A percentile compares a stretch with the other conserved stretches of the same genome.
These are phyloP conservation scores for Endomychus coccineus DNA, from an alignment of 2,888 invertebrate species.

Conservation along the genomic window DNA sequence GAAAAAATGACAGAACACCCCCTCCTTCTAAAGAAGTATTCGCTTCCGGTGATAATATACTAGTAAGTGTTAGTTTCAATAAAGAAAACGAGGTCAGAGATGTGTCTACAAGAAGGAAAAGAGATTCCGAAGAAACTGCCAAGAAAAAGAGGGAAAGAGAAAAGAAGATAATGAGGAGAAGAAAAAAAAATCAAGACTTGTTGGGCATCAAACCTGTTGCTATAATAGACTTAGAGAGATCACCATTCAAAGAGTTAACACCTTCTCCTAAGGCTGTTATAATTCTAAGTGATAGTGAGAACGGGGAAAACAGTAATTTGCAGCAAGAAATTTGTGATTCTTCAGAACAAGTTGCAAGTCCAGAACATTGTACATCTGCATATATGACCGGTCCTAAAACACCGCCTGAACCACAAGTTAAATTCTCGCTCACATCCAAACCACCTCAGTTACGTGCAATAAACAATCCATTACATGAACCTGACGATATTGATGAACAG, in stretches of 20 bases:
- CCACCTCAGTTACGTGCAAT: slow-evolving; percentile 48
- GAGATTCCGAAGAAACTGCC: slow-evolving; percentile 38
- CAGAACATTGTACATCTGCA: slow-evolving; percentile 29
- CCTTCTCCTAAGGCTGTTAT: slow-evolving; percentile 76
- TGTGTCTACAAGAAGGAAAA: slow-evolving; percentile 39
- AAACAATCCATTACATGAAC: slow-evolving; percentile 57
- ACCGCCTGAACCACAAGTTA: slow-evolving; percentile 64
- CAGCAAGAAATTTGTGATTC: slow-evolving; percentile 29
- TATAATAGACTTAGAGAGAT: slow-evolving; percentile 77
- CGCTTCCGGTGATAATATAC: slow-evolving; percentile 86
- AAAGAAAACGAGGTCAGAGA: slow-evolving; percentile 49
- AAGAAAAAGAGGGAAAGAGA: slow-evolving; percentile 40
- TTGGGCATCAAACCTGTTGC: slow-evolving; percentile 65
- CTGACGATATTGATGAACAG: slow-evolving; percentile 33
- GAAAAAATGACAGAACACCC: slow-evolving; percentile 44
- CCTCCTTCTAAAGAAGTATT: slow-evolving; percentile 83
- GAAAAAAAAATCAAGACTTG: slow-evolving; percentile 34
- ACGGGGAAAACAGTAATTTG: slow-evolving; percentile 45
- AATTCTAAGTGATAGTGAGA: slow-evolving; percentile 76
- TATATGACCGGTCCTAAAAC: slow-evolving; percentile 61
- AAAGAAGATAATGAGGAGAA: slow-evolving; percentile 32
- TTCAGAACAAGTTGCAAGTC: slow-evolving; percentile 36
- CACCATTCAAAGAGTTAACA: slow-evolving; percentile 75
- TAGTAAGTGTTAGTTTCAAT: slow-evolving; percentile 87
- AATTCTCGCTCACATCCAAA: slow-evolving; percentile 54